Percentiles rank a stretch among this genome's conserved stretches.
Conservation (phyloP, 1,140 invertebrate genomes). For the Linepithema humile region DNA sequence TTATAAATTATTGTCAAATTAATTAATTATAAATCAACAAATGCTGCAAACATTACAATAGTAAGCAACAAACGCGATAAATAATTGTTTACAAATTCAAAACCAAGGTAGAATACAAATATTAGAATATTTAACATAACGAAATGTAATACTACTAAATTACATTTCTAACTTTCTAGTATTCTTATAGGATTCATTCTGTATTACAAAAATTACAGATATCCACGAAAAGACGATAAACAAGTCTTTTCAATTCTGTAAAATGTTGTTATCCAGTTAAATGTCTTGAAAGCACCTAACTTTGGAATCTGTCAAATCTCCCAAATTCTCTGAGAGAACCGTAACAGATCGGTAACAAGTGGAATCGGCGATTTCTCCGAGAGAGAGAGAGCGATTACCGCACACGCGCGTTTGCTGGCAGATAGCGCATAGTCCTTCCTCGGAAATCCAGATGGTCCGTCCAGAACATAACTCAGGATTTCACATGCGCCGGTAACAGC, state of each 20-base stretch:
- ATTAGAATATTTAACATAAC: too few species aligned
- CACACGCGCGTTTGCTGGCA: not conserved
- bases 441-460: constrained; percentile 69
- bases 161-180: too few species aligned
- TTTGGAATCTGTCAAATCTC: not conserved
- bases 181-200: not conserved
- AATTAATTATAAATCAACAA: too few species aligned
- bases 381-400: constrained; percentile 28
- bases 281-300: not conserved
- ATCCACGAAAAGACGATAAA: too few species aligned
- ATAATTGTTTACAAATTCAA: not conserved
- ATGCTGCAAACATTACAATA: too few species aligned
- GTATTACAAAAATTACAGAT: not conserved
- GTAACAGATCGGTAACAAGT: not conserved
- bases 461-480: constrained; percentile 74
- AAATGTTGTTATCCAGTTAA: not conserved
- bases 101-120: too few species aligned
- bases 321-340: not conserved
- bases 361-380: constrained; percentile 31
- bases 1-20: not conserved
- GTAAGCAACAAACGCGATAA: not conserved
- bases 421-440: constrained; percentile 59
- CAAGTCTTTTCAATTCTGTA: constrained; percentile 15
- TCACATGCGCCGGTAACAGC: constrained; percentile 66
- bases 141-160: too few species aligned